Percentiles rank a stretch among this genome's conserved stretches.
phyloP scores from a whole-genome alignment of 2,888 invertebrate genomes.

The Phengaris arion region DNA sequence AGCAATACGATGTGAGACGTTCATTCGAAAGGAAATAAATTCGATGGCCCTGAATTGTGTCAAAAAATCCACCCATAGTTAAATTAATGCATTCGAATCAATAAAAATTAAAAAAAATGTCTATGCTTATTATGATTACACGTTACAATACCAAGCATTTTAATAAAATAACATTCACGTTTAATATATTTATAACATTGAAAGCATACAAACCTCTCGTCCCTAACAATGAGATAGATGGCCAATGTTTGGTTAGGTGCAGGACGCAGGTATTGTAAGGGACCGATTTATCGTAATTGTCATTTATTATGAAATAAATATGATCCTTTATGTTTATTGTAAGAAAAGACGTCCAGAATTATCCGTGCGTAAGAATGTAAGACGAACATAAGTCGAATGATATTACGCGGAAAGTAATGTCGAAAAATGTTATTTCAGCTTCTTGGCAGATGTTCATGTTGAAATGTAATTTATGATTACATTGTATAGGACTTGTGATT shows the following conservation, averaged over 20 bases:
- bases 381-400: slow-evolving; percentile 56
- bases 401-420: slow-evolving; percentile 66
- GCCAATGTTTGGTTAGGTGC: slow-evolving; percentile 86
- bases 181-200: slow-evolving; percentile 64
- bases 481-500: slow-evolving; percentile 10
- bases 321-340: slow-evolving; percentile 67
- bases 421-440: slow-evolving; percentile 70
- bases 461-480: slow-evolving; percentile 37
- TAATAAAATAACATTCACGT: slow-evolving; percentile 17
- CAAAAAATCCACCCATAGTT: background rate
- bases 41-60: background rate
- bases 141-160: slow-evolving; percentile 16
- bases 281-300: slow-evolving; percentile 80
- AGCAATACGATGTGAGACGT: too few relatives aligned
- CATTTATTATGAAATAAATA: slow-evolving; percentile 80
- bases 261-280: slow-evolving; percentile 62
- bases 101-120: background rate
- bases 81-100: background rate
- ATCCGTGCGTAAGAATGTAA: slow-evolving; percentile 58
- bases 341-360: slow-evolving; percentile 52
- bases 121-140: slow-evolving; percentile 10
- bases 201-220: slow-evolving; percentile 67
- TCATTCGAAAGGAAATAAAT: background rate
- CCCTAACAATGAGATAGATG: slow-evolving; percentile 59
- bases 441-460: slow-evolving; percentile 70